Conservation (phyloP, 2,888 invertebrate genomes). For the Zeuzera pyrina region DNA sequence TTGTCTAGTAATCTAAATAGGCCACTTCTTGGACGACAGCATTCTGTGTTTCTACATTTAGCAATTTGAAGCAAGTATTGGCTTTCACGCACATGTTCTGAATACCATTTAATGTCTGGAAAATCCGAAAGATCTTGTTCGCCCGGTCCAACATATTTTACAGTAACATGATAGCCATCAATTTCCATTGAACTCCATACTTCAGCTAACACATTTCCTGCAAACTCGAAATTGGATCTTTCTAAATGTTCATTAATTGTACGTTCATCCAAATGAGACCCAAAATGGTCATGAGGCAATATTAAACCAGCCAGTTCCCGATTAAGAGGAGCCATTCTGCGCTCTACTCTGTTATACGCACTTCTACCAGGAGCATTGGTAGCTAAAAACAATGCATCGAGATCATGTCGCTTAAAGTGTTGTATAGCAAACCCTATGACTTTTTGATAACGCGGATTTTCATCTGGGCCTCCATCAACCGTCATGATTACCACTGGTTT, state of each 20-base stretch:
- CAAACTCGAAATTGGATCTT: slow-evolving; percentile 10
- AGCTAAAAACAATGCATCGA: slow-evolving; percentile 22
- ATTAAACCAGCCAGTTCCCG: slow-evolving; percentile 12
- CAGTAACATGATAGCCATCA: background rate
- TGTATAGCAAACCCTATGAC: slow-evolving; percentile 13
- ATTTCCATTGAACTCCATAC: slow-evolving; percentile 8
- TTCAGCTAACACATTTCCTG: slow-evolving; percentile 6
- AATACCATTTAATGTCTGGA: background rate
- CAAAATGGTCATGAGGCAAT: slow-evolving; percentile 12
- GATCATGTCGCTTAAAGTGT: slow-evolving; percentile 12
- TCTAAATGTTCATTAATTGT: slow-evolving; percentile 28
- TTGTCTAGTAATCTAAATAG: background rate
- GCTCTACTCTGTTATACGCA: slow-evolving; percentile 14
- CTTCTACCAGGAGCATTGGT: slow-evolving; percentile 35
- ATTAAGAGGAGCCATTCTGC: slow-evolving; percentile 17
- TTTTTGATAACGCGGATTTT: slow-evolving; percentile 13
- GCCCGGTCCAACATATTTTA: slow-evolving; percentile 1
- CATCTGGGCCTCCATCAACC: slow-evolving; percentile 11
- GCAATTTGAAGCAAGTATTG: slow-evolving; percentile 3
- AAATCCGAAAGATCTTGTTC: background rate
- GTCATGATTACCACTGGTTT: slow-evolving; percentile 15
- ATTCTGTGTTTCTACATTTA: slow-evolving; percentile 1
- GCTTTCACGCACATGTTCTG: slow-evolving; percentile 2
- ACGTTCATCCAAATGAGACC: slow-evolving; percentile 13
- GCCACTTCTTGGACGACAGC: slow-evolving; percentile 1